A percentile compares a stretch with the other conserved stretches of the same genome.
Evolutionary conservation across 2,888 invertebrate species (phyloP).

Genomic region (Eurytoma adleriae): DNA sequence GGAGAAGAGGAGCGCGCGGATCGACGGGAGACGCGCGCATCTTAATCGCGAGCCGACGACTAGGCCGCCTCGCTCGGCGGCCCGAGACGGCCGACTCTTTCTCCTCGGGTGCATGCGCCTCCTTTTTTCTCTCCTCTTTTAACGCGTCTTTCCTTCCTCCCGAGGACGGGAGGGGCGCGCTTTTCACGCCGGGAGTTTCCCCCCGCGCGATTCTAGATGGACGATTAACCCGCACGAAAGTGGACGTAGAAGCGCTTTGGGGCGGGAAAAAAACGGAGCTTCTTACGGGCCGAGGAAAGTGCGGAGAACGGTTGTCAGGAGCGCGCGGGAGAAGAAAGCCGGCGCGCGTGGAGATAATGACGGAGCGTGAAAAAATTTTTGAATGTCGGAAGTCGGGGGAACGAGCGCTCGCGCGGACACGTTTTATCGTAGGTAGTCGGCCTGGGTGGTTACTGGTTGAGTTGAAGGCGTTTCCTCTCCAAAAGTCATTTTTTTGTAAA

Average conservation of each 20-base stretch:
- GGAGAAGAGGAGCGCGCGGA: background rate
- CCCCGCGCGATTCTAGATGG: background rate
- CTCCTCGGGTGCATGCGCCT: background rate
- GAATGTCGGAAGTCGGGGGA: background rate
- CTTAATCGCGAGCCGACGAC: constrained; percentile 52
- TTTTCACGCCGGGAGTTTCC: constrained; percentile 4
- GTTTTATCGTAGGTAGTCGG: no score
- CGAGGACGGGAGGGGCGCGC: background rate
- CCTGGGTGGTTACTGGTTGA: no score
- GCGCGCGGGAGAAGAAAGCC: background rate
- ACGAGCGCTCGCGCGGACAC: no score
- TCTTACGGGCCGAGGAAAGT: background rate
- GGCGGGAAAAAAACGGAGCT: constrained; percentile 10
- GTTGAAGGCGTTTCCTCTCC: no score
- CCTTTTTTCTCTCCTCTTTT: constrained; percentile 13
- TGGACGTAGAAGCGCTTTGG: background rate
- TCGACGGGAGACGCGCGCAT: constrained; percentile 51
- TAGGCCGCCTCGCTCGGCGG: constrained; percentile 61
- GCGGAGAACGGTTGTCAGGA: constrained; percentile 5
- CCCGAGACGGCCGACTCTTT: constrained; percentile 58
- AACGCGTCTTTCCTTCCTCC: background rate
- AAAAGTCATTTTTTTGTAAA: no score
- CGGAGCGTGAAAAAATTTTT: background rate
- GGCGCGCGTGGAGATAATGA: background rate
- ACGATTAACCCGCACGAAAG: constrained; percentile 14